phyloP scores from a whole-genome alignment of 2,113 vertebrate genomes.

The Gambusia affinis region DNA sequence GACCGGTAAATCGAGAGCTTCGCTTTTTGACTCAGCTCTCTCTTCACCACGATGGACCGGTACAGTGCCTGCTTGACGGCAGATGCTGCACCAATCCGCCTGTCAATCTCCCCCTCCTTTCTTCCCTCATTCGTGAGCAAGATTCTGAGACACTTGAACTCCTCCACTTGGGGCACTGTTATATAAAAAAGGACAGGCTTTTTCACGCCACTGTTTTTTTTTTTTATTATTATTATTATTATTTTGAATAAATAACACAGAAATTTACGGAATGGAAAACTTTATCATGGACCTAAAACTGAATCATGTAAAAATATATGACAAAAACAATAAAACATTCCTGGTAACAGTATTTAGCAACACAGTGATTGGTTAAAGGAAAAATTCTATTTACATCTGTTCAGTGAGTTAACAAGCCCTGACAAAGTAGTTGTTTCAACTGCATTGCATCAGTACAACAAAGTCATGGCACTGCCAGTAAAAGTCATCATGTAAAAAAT shows the following conservation, averaged over 20 bases:
- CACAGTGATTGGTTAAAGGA: slow-evolving; percentile 18
- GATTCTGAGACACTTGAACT: too few relatives aligned
- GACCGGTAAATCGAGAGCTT: too few relatives aligned
- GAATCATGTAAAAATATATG: slow-evolving; percentile 23
- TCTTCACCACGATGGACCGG: too few relatives aligned
- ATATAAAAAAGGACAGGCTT: not conserved
- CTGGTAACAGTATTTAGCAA: not conserved
- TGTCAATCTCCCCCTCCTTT: too few relatives aligned
- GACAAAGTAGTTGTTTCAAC: slow-evolving; percentile 15
- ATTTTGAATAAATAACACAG: slow-evolving; percentile 43
- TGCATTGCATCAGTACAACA: slow-evolving; percentile 14
- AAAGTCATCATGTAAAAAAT: slow-evolving; percentile 38
- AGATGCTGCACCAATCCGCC: too few relatives aligned
- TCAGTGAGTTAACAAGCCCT: slow-evolving; percentile 25
- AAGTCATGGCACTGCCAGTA: slow-evolving; percentile 12
- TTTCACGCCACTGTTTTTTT: slow-evolving; percentile 20
- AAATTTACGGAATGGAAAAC: slow-evolving; percentile 14
- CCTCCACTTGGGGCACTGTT: not conserved
- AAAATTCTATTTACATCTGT: slow-evolving; percentile 21
- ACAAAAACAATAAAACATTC: slow-evolving; percentile 8
- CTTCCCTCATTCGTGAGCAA: too few relatives aligned
- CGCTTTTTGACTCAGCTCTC: too few relatives aligned
- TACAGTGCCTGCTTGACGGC: too few relatives aligned
- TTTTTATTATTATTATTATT: slow-evolving; percentile 39
- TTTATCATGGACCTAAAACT: slow-evolving; percentile 31